Conservation (phyloP, 2,797 vertebrate genomes). For the Glyptemys insculpta region DNA sequence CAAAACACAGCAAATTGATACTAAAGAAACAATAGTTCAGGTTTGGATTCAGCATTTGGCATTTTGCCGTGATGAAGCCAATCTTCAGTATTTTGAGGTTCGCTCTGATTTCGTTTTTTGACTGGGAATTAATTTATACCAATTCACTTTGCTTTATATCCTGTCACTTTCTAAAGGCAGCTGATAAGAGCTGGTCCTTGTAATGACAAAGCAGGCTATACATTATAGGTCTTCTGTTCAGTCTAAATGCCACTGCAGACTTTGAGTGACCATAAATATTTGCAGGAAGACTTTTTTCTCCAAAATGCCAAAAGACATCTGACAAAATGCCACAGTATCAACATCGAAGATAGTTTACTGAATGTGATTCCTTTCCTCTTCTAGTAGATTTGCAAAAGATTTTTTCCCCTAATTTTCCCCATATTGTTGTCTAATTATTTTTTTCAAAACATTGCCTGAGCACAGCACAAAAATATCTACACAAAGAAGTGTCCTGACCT, state of each 20-base stretch:
- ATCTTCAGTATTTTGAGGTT: not conserved
- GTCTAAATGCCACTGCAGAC: not conserved
- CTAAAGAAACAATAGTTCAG: not conserved
- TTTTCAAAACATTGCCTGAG: not conserved
- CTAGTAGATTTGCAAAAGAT: not conserved
- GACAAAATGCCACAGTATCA: not conserved
- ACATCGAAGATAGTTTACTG: not conserved
- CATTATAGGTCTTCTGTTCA: not conserved
- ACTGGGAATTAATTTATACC: not conserved
- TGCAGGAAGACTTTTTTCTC: not conserved
- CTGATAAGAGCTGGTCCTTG: not conserved
- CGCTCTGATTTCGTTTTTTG: conserved; percentile 13
- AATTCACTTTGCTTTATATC: not conserved
- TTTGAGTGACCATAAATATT: not conserved
- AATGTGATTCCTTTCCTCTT: not conserved
- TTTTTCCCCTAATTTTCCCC: not conserved
- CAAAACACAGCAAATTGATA: conserved; percentile 14
- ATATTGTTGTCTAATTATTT: not conserved
- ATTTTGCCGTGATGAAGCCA: not conserved
- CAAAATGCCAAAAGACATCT: not conserved
- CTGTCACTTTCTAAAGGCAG: not conserved
- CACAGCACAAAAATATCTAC: not conserved
- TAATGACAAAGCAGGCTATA: not conserved
- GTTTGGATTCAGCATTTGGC: not conserved
- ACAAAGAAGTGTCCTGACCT: not conserved